Conservation (phyloP, 2,113 vertebrate genomes). For the Psilopogon haemacephalus region DNA sequence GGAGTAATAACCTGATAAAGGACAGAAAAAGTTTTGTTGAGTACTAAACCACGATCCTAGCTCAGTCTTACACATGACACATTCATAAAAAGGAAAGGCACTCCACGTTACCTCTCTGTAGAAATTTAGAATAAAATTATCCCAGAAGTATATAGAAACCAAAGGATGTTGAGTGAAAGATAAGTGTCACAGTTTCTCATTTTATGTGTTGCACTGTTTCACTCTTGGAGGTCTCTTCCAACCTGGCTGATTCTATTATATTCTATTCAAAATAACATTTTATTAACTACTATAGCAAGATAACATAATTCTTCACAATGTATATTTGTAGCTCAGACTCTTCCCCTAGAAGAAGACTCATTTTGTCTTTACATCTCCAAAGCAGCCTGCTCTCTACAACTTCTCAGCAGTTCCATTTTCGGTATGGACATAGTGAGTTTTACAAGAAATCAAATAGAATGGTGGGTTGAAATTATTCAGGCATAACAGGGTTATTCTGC, state of each 20-base stretch:
- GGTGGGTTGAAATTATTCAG: not conserved
- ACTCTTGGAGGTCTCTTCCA: too few species aligned
- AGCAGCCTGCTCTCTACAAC: not conserved
- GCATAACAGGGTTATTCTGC: not conserved
- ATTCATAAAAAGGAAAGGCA: not conserved
- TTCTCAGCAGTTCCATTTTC: not conserved
- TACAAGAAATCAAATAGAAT: not conserved
- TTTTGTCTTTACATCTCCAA: not conserved
- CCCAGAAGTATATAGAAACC: not conserved
- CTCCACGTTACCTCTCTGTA: not conserved
- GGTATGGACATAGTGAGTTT: not conserved
- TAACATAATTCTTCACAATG: not conserved
- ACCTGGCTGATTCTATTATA: too few species aligned
- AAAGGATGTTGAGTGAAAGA: not conserved
- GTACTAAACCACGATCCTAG: not conserved
- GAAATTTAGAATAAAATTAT: not conserved
- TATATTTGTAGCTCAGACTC: not conserved
- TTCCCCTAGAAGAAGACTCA: not conserved
- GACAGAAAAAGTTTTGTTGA: not conserved
- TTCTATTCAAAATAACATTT: too few species aligned
- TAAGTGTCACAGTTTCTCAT: not conserved
- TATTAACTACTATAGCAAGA: not conserved
- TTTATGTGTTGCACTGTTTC: not conserved
- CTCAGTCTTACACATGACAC: not conserved
- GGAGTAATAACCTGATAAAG: not conserved